These are phyloP conservation scores for Trichopoda pennipes DNA, from an alignment of 2,888 invertebrate species.

Conservation along the genomic window DNA sequence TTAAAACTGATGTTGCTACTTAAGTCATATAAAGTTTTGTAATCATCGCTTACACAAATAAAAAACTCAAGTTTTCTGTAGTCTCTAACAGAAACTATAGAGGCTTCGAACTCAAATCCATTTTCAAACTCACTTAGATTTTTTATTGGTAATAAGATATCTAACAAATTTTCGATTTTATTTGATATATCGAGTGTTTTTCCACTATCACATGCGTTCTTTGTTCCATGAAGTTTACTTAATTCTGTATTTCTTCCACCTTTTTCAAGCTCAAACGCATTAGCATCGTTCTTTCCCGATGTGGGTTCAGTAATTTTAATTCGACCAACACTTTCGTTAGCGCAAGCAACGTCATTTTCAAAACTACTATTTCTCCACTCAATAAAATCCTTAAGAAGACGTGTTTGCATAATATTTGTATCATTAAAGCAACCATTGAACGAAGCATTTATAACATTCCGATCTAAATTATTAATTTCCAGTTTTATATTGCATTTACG, in stretches of 20 bases:
- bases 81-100: slow-evolving; percentile 61
- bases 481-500: slow-evolving; percentile 69
- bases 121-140: slow-evolving; percentile 50
- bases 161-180: slow-evolving; percentile 20
- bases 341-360: neutral
- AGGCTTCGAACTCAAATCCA: slow-evolving; percentile 61
- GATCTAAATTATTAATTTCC: slow-evolving; percentile 61
- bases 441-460: slow-evolving; percentile 34
- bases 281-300: neutral
- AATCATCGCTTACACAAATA: slow-evolving; percentile 63
- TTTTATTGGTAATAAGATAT: slow-evolving; percentile 48
- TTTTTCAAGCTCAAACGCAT: neutral
- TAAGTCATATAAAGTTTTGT: slow-evolving; percentile 57
- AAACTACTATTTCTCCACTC: slow-evolving; percentile 54
- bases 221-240: neutral
- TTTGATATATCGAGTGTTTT: neutral
- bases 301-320: slow-evolving; percentile 6
- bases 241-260: neutral
- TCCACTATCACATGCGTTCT: neutral
- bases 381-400: slow-evolving; percentile 61
- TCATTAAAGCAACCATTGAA: slow-evolving; percentile 12
- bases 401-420: slow-evolving; percentile 6
- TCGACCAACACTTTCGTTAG: slow-evolving; percentile 4
- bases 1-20: slow-evolving; percentile 53
- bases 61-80: slow-evolving; percentile 61